These are phyloP conservation scores for Sminthurides bifidus DNA, from an alignment of 1,140 invertebrate species.

Conservation along the genomic window DNA sequence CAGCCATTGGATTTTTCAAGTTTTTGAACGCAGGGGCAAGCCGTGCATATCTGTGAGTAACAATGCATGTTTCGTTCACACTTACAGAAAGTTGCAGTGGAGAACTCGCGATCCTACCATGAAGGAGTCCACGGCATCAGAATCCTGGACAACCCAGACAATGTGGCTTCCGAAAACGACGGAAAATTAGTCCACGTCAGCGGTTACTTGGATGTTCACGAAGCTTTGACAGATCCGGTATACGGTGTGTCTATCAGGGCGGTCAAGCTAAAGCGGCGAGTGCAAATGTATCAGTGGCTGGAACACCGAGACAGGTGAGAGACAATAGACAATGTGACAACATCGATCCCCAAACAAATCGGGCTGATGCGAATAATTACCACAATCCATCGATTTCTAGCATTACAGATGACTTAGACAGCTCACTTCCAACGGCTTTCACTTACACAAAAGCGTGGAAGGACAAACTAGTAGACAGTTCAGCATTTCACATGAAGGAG, in stretches of 20 bases:
- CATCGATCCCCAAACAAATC: not conserved
- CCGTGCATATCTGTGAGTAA: not conserved
- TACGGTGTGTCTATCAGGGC: conserved; percentile 63
- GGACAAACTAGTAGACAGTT: conserved; percentile 65
- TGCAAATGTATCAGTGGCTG: conserved; percentile 87
- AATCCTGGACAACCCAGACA: conserved; percentile 42
- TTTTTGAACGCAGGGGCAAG: not conserved
- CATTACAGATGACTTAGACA: not conserved
- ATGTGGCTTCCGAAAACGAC: conserved; percentile 50
- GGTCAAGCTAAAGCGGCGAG: conserved; percentile 57
- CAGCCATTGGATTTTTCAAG: not conserved
- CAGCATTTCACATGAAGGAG: conserved; percentile 56
- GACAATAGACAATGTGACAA: conserved; percentile 8
- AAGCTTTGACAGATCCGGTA: conserved; percentile 64
- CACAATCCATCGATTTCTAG: not conserved
- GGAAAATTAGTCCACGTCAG: conserved; percentile 54
- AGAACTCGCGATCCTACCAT: conserved; percentile 54
- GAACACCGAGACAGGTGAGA: conserved; percentile 52
- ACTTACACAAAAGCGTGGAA: conserved; percentile 64
- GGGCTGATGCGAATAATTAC: not conserved
- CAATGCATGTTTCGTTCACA: not conserved
- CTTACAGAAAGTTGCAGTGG: conserved; percentile 52
- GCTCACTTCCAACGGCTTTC: not conserved
- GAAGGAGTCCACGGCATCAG: conserved; percentile 53
- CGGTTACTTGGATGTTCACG: conserved; percentile 56